Evolutionary conservation across 2,797 vertebrate species (phyloP).

Genomic region (Melanotaenia nigrans): DNA sequence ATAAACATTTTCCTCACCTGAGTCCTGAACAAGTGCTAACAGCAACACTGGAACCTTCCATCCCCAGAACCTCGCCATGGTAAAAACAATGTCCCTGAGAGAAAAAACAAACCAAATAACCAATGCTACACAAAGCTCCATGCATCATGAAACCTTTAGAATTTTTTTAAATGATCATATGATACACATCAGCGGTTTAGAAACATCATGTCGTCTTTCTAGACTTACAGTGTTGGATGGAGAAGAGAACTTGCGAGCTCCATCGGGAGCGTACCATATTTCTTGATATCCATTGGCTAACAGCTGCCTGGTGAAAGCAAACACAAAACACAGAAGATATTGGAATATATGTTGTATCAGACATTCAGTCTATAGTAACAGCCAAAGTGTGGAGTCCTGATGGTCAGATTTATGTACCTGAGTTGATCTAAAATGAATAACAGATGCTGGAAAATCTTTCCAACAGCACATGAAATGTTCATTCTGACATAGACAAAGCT

Average conservation of each 20-base stretch:
- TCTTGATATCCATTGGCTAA: slow-evolving; percentile 91
- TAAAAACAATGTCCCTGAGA: slow-evolving; percentile 93
- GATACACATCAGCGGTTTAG: slow-evolving; percentile 4
- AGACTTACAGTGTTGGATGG: slow-evolving; percentile 85
- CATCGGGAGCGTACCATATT: slow-evolving; percentile 87
- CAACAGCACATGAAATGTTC: slow-evolving; percentile 68
- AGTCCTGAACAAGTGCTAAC: slow-evolving; percentile 92
- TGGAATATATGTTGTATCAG: slow-evolving; percentile 17
- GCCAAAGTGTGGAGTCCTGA: slow-evolving; percentile 7
- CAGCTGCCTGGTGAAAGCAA: slow-evolving; percentile 83
- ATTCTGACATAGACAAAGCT: slow-evolving; percentile 48
- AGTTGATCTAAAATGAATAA: slow-evolving; percentile 1
- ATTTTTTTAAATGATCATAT: slow-evolving; percentile 11
- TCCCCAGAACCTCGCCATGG: slow-evolving; percentile 86
- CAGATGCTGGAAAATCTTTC: slow-evolving; percentile 32
- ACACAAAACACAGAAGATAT: slow-evolving; percentile 25
- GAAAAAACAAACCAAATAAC: slow-evolving; percentile 54
- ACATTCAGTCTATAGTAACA: slow-evolving; percentile 17
- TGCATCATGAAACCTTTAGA: background rate
- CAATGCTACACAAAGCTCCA: slow-evolving; percentile 1
- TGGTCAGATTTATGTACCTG: slow-evolving; percentile 8
- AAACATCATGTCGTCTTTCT: slow-evolving; percentile 36
- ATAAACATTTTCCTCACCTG: slow-evolving; percentile 82
- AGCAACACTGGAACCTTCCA: slow-evolving; percentile 84
- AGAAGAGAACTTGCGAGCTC: slow-evolving; percentile 78